Evolutionary conservation across 2,797 vertebrate species (phyloP).

Genomic region (Rhynchonycteris naso): DNA sequence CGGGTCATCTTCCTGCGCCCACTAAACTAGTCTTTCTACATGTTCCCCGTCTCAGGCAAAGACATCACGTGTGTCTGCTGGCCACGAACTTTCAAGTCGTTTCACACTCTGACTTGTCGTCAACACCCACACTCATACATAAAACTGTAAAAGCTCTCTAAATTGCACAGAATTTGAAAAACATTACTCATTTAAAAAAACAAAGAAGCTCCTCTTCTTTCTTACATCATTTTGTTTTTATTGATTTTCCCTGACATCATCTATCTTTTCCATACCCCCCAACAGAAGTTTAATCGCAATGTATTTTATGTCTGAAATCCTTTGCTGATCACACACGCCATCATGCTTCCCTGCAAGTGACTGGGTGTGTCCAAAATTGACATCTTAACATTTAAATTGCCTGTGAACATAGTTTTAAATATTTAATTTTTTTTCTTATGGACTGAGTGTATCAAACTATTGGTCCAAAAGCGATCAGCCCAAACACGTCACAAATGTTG

Average conservation of each 20-base stretch:
- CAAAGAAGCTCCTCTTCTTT: neutral
- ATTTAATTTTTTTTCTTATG: neutral
- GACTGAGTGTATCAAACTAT: neutral
- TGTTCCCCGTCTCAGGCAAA: neutral
- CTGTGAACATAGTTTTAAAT: neutral
- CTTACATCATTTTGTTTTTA: neutral
- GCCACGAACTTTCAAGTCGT: neutral
- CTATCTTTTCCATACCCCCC: neutral
- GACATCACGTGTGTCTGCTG: neutral
- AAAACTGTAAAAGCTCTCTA: neutral
- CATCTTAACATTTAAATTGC: neutral
- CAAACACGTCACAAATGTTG: neutral
- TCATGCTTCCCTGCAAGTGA: neutral
- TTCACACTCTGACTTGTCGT: neutral
- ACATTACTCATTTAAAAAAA: neutral
- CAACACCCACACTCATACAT: neutral
- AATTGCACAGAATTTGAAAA: constrained; percentile 8
- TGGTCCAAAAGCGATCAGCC: neutral
- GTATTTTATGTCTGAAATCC: neutral
- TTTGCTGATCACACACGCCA: neutral
- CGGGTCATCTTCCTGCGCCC: neutral
- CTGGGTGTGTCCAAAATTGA: neutral
- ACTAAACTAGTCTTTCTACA: neutral
- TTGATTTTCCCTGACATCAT: neutral
- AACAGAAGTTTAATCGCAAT: neutral